Evolutionary conservation across 2,113 vertebrate genomes (phyloP), one percentile per base, ranked within the genome.

Genomic region (Brienomyrus longianalis): DNA sequence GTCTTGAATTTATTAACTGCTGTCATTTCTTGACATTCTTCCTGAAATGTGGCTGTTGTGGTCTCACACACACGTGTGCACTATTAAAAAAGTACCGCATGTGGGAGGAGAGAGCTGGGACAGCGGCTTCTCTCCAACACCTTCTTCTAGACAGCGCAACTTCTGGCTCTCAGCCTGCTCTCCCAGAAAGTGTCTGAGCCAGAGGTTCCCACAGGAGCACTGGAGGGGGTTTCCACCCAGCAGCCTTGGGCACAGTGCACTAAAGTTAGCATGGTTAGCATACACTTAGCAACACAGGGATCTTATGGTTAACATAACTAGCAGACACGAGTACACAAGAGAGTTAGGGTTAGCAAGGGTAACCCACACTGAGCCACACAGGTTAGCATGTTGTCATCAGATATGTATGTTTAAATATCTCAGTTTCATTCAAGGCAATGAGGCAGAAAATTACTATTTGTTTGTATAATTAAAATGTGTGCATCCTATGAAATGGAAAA

Each of bases 181-280:
- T 90, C 96, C 96, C 90, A 97, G 95, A 93, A 97, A 96, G 77
- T 96, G 94, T 94, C 98, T 98, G 95, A 99, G 97, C 98, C 98
- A 99, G 94, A 98, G 94, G 92, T 99, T 98, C 92, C 98, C 97
- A 95, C 98, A 99, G 90, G 97, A 97, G 91, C 98, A 99, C 1
- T 95, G 94, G 93, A 99, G 96, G 1, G 98, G 97, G 95, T 99
- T 99, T 86, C 96, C 97, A 77, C 94, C 94, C 92, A 99, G 93
- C 93, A 97, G 94, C 92, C 98, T 99, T 59, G 27, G 90, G 27
- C 89, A 52, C n/a, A 66, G 3, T 47, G 27, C 9, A 51, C 89
- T 10, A 39, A 1, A 3, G 70, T 80, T 23, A 83, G 27, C 19
- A n/a, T 51, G 51, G 87, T 15, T 52, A 43, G 48, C 66, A 89